Conservation (phyloP, 2,113 vertebrate species). For the pig (Sus scrofa) region DNA sequence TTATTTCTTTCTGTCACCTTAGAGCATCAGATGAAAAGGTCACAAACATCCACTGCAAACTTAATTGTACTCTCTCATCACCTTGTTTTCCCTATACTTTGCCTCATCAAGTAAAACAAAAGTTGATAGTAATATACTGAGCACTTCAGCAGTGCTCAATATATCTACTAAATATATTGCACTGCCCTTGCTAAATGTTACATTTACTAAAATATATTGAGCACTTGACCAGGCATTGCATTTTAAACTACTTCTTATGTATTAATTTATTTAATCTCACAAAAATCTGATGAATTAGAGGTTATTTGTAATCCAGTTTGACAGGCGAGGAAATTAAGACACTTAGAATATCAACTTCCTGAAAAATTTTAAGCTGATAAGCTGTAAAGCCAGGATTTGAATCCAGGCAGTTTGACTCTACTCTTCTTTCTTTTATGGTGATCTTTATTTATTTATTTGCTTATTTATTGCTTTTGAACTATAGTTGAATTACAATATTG, state of each 20-base stretch:
- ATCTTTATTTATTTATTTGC: too few species aligned
- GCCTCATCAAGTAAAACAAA: background rate
- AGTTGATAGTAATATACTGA: background rate
- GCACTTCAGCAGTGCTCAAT: background rate
- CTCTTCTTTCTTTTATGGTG: background rate
- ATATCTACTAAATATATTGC: background rate
- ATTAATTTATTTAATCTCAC: background rate
- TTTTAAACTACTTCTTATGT: background rate
- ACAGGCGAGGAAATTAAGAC: background rate
- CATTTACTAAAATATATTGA: background rate
- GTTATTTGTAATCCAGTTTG: background rate
- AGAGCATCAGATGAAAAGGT: background rate
- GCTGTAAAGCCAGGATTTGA: background rate
- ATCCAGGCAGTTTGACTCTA: background rate
- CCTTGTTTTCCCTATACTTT: background rate
- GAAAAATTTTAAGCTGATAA: background rate
- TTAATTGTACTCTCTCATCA: background rate
- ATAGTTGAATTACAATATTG: too few species aligned
- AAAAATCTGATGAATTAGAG: background rate
- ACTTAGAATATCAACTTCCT: background rate
- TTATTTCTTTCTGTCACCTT: background rate
- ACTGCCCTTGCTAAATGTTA: background rate
- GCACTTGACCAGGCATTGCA: background rate
- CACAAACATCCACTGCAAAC: background rate
- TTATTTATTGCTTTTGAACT: too few species aligned